Evolutionary conservation across 2,888 invertebrate genomes (phyloP).

Genomic region (Chalcosyrphus nemorum): DNA sequence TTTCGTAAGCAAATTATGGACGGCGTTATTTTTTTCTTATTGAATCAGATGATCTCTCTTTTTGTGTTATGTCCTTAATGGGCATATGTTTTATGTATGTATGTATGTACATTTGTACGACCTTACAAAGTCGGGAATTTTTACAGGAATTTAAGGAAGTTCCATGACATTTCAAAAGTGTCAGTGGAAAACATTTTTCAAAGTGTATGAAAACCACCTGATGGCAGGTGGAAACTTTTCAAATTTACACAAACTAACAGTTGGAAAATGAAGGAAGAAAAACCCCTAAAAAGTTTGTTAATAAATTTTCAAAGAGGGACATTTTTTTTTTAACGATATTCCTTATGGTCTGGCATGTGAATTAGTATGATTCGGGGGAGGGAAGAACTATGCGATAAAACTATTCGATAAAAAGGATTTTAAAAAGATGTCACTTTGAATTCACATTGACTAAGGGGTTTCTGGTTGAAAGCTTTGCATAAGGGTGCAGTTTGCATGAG

Average conservation of each 20-base stretch:
- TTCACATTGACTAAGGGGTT: not conserved
- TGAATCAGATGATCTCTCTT: constrained; percentile 20
- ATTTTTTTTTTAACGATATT: too few species aligned
- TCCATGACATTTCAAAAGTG: not conserved
- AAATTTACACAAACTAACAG: constrained; percentile 1
- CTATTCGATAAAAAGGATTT: not conserved
- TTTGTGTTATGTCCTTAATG: not conserved
- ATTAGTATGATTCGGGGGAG: not conserved
- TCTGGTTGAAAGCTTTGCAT: not conserved
- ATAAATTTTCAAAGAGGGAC: too few species aligned
- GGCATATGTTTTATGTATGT: not conserved
- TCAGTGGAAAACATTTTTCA: not conserved
- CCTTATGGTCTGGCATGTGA: too few species aligned
- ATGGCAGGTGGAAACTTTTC: not conserved
- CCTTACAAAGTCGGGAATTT: not conserved
- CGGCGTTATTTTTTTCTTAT: constrained; percentile 9
- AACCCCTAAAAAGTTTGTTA: not conserved
- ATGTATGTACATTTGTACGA: not conserved
- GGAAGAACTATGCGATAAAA: not conserved
- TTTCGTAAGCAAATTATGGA: constrained; percentile 29
- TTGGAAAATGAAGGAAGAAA: not conserved
- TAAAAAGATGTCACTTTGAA: not conserved
- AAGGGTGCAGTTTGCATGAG: not conserved
- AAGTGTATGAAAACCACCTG: not conserved
- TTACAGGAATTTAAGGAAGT: not conserved